phyloP scores from a whole-genome alignment of 2,113 vertebrate genomes.

The Meleagris gallopavo region DNA sequence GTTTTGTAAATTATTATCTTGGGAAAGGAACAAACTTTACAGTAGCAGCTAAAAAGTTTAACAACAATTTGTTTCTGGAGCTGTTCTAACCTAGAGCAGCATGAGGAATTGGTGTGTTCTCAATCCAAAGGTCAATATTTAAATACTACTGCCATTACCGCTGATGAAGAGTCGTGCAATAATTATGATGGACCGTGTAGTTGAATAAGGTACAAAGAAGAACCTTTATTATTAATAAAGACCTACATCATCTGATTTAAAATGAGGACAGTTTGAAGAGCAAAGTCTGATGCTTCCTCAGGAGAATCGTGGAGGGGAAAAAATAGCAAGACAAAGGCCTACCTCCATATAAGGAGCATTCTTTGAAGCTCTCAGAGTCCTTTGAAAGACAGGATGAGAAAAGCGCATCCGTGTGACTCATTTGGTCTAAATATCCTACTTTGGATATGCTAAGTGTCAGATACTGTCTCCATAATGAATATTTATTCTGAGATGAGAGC shows the following conservation, averaged over 20 bases:
- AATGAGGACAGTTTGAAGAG: background rate
- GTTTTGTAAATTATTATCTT: background rate
- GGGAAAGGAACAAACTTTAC: background rate
- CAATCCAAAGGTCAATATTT: background rate
- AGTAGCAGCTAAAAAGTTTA: background rate
- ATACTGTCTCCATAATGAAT: background rate
- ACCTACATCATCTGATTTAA: background rate
- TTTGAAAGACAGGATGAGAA: conserved; percentile 17
- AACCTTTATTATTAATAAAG: conserved; percentile 31
- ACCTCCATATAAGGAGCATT: background rate
- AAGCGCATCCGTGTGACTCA: conserved; percentile 9
- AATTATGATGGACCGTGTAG: background rate
- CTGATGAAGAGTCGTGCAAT: background rate
- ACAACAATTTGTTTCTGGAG: background rate
- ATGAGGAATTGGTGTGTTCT: background rate
- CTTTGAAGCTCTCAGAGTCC: conserved; percentile 6
- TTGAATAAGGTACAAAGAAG: background rate
- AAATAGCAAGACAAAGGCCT: background rate
- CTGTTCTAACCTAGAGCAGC: background rate
- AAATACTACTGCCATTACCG: background rate
- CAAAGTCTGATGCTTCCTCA: background rate
- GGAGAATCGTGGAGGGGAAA: background rate
- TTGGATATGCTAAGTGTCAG: conserved; percentile 30
- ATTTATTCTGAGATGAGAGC: conserved; percentile 11
- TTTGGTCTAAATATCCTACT: conserved; percentile 32